phyloP scores from a whole-genome alignment of 92 coral and sea anemone species.

The Chrysogorgia sp. region DNA sequence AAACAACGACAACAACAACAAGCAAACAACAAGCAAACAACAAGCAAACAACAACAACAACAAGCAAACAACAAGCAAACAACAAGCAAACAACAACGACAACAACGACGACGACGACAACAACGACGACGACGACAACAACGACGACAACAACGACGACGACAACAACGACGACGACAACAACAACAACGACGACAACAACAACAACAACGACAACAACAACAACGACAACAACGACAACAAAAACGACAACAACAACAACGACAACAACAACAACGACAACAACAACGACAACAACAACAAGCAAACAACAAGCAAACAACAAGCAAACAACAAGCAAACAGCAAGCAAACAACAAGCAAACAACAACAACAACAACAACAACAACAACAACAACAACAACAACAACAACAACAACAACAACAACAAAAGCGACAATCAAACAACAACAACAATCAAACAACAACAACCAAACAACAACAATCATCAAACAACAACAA shows the following conservation, averaged over 20 bases:
- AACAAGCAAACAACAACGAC: neutral
- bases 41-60: neutral
- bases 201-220: conserved; percentile 27
- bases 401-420: neutral
- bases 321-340: too few species aligned
- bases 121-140: neutral
- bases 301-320: too few species aligned
- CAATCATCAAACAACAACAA: neutral
- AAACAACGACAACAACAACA: neutral
- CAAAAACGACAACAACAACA: neutral
- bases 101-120: neutral
- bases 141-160: neutral
- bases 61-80: neutral
- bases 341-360: too few species aligned
- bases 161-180: conserved; percentile 3
- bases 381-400: neutral
- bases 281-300: neutral
- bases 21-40: neutral
- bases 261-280: neutral
- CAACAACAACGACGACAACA: neutral
- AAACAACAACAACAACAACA: neutral
- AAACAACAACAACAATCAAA: neutral
- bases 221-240: neutral
- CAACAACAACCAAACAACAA: neutral
- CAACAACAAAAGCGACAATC: neutral